Percentiles rank a stretch among this genome's conserved stretches.
Evolutionary conservation across 2,113 vertebrate species (phyloP).

Genomic region (Silurus asotus): DNA sequence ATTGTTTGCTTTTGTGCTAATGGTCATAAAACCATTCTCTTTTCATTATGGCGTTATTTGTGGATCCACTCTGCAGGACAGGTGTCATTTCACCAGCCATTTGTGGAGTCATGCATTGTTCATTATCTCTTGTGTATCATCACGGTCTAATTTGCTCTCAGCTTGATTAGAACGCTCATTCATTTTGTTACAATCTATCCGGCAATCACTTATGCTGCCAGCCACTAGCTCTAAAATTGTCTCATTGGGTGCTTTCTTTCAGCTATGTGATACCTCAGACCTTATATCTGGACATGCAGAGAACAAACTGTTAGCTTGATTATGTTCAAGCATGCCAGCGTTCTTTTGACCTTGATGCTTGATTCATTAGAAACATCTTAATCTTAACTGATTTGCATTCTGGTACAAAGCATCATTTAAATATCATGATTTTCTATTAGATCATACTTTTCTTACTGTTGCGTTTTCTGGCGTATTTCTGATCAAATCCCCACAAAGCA

Average conservation of each 20-base stretch:
- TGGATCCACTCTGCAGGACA: slow-evolving; percentile 29
- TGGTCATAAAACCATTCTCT: slow-evolving; percentile 30
- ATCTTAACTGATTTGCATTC: not conserved
- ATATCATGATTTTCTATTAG: not conserved
- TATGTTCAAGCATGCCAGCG: not conserved
- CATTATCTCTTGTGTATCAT: slow-evolving; percentile 51
- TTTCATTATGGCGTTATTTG: slow-evolving; percentile 40
- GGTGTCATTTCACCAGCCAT: slow-evolving; percentile 34
- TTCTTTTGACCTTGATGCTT: not conserved
- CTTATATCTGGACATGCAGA: slow-evolving; percentile 31
- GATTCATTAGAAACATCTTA: not conserved
- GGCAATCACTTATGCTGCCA: slow-evolving; percentile 46
- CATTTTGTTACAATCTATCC: slow-evolving; percentile 30
- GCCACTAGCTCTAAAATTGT: slow-evolving; percentile 37
- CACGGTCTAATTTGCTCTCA: slow-evolving; percentile 44
- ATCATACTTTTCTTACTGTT: not conserved
- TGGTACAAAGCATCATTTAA: not conserved
- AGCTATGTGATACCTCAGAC: slow-evolving; percentile 18
- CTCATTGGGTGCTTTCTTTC: slow-evolving; percentile 22
- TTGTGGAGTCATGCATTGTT: slow-evolving; percentile 38
- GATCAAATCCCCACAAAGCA: slow-evolving; percentile 14
- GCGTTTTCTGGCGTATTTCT: not conserved
- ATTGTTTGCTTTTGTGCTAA: slow-evolving; percentile 17
- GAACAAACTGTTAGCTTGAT: slow-evolving; percentile 7
- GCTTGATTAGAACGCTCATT: slow-evolving; percentile 51